These are phyloP conservation scores for Bombus waltoni DNA, from an alignment of 1,140 invertebrate genomes.

Conservation along the genomic window DNA sequence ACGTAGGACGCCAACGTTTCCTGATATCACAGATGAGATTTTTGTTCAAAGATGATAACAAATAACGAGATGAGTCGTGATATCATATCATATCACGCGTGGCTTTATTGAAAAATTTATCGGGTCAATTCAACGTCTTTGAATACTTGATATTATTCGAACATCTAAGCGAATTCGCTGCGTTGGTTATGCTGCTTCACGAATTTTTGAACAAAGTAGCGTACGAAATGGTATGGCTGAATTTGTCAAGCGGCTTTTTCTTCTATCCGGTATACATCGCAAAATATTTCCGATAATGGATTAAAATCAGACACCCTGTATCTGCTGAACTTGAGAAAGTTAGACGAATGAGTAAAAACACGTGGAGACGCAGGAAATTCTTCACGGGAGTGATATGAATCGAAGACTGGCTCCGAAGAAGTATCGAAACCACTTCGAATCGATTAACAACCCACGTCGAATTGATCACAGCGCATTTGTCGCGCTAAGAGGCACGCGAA, in stretches of 20 bases:
- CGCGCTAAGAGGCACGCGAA: slow-evolving; percentile 1
- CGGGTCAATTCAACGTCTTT: too few species aligned
- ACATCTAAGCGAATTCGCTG: too few species aligned
- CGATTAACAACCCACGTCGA: slow-evolving; percentile 1
- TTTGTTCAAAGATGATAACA: not conserved
- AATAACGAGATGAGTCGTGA: not conserved
- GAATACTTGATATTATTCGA: too few species aligned
- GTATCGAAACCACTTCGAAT: not conserved
- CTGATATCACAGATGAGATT: not conserved
- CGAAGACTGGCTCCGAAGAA: not conserved
- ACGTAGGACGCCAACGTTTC: not conserved
- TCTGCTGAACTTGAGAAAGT: too few species aligned
- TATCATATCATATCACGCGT: not conserved
- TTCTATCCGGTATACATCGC: too few species aligned
- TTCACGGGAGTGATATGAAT: not conserved
- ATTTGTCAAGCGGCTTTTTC: too few species aligned
- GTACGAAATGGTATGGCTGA: too few species aligned
- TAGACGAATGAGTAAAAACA: not conserved
- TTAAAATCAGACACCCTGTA: not conserved
- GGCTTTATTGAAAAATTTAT: not conserved
- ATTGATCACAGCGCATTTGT: slow-evolving; percentile 42
- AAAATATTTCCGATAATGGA: not conserved
- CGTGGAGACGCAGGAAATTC: not conserved
- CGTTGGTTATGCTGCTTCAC: too few species aligned
- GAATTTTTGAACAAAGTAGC: too few species aligned